Conservation (phyloP, 2,888 invertebrate species). For the Oegoconia quadripuncta region DNA sequence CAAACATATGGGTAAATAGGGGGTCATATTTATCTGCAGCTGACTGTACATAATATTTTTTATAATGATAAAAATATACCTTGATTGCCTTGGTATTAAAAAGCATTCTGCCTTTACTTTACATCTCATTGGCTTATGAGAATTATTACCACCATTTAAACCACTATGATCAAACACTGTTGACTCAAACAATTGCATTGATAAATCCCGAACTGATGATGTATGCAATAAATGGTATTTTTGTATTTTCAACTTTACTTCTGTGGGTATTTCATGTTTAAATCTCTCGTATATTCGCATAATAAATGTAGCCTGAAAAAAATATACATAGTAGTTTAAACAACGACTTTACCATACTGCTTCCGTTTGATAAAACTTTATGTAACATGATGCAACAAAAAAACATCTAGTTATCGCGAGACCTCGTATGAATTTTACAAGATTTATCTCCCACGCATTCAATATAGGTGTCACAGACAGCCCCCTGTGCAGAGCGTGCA, state of each 20-base stretch:
- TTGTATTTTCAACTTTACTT: constrained; percentile 24
- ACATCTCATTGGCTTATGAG: constrained; percentile 68
- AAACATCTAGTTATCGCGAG: too few relatives aligned
- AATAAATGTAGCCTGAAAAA: constrained; percentile 43
- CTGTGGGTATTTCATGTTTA: constrained; percentile 28
- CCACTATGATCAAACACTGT: constrained; percentile 44
- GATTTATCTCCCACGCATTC: too few relatives aligned
- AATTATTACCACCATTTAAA: constrained; percentile 78
- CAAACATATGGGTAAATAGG: too few relatives aligned
- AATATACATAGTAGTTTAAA: constrained; percentile 1
- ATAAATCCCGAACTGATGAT: constrained; percentile 40
- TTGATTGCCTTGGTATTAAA: constrained; percentile 83
- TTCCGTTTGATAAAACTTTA: too few relatives aligned
- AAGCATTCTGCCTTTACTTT: constrained; percentile 66
- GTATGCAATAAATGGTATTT: constrained; percentile 49
- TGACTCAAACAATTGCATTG: constrained; percentile 45
- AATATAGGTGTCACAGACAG: too few relatives aligned
- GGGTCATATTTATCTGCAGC: too few relatives aligned
- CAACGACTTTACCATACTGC: too few relatives aligned
- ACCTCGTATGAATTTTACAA: too few relatives aligned
- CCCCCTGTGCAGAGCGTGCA: too few relatives aligned
- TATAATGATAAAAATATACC: constrained; percentile 53
- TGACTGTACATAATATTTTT: background rate
- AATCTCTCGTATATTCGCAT: constrained; percentile 39
- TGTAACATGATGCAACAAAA: too few relatives aligned